Evolutionary conservation across 1,140 invertebrate genomes (phyloP), one percentile per base, ranked within the genome.

Genomic region (Gonatopus flavifemur): DNA sequence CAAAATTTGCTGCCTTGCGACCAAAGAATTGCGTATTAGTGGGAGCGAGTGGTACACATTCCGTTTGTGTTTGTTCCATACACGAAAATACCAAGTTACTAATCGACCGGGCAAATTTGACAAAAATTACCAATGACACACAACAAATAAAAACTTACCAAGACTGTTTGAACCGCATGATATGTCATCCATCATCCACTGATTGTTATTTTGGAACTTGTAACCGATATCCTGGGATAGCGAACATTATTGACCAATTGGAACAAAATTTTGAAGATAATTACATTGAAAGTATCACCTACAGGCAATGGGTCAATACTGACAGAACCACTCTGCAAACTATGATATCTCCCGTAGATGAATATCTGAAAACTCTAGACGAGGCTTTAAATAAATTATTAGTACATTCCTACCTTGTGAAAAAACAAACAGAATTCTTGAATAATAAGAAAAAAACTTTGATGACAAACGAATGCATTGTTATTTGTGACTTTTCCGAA

Each of bases 71-170:
- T 12, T 64, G 56, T 41, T 37, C 51, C 18, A 52, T 48, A 4
- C 56, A 64, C 32, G 52, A 64, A 52, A 64, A 64, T 28, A 18
- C 54, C 3, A 59, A 62, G 41, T 40, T 64, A 13, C 54, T 62
- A 53, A 52, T 62, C 32, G 18, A 49, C 40, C 46, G 33, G 35
- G 30, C 42, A 24, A 43, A 39, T 35, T 37, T 52, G 13, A 22
- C 33, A 10, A 44, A 42, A 37, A 13, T 59, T n/a, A 15, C 39
- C 25, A 30, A 41, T 31, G 32, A 42, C 30, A 56, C 7, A 45
- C 30, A 44, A 13, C 25, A 22, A 20, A 38, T 44, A 35, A 44
- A 32, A 5, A 36, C 31, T 36, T 44, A 55, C 50, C 28, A 40
- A 21, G 48, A 55, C 40, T 49, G 47, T 21, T 52, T 52, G 22